Base-by-base conservation (phyloP, 1,140 invertebrate species). In the Stegodyphus mimosarum region DNA sequence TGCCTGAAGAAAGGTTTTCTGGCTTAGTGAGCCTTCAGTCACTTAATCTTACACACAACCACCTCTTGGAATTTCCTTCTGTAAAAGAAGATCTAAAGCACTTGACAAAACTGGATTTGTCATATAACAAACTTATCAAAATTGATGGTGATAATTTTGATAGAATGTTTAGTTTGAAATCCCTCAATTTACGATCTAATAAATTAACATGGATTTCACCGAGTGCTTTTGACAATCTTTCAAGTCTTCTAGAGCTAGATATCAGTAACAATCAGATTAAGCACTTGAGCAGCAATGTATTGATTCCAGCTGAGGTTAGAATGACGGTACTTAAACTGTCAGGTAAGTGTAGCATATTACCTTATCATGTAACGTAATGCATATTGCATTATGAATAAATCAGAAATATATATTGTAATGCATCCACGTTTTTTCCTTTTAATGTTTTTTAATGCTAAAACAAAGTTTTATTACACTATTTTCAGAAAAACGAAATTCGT, bases 211-310 rank as follows among this genome's bases (percentile, higher is more conserved):
- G 92, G 0, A 93, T 97, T 55, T 94, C 95, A 9, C 92, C 92
- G 33, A 95, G 96, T 72, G 93, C 95, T 66, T 97, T 97, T 89
- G 93, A 92, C 87, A 94, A 94, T 17, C 90, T 96, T 33, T 94
- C 95, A 88, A 95, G 95, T 90, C 91, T 97, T 11, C 91, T 93
- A 70, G 90, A 94, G 18, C 91, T 98, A 49, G 95, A 97, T 90
- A 92, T 97, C 50, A 95, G 95, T 87, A 92, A 93, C 85, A 98
- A 98, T 91, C 95, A 95, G 88, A 93, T 98, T 76, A 94, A 95
- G 90, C 93, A 94, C 88, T 92, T 98, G 74, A 95, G 95, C 10
- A 74, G 77, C 15, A 80, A 75, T 51, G 77, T 86, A 7, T 49
- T 86, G 13, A 7, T 63, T 33, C 71, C 85, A 49, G 77, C 60